A percentile compares a stretch with the other conserved stretches of the same genome.
Conservation (phyloP, 2,113 vertebrate genomes). For the Zosterops japonicus region DNA sequence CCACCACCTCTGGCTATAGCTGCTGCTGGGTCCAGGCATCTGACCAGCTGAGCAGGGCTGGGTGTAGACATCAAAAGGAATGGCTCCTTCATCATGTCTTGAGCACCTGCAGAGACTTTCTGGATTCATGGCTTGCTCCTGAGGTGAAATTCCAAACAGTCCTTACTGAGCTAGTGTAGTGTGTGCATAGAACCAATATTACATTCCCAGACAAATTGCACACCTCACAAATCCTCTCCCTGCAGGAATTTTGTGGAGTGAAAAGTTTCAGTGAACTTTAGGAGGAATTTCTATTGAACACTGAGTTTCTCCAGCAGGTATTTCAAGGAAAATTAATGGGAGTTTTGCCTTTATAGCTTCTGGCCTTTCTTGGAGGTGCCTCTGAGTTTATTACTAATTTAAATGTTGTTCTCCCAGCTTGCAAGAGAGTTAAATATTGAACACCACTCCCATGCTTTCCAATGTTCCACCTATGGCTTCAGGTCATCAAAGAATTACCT, state of each 20-base stretch:
- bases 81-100: background rate
- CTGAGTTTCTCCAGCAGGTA: background rate
- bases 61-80: background rate
- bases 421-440: slow-evolving; percentile 32
- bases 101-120: background rate
- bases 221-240: background rate
- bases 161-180: background rate
- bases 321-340: slow-evolving; percentile 12
- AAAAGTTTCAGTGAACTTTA: slow-evolving; percentile 3
- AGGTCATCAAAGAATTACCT: background rate
- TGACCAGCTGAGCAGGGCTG: background rate
- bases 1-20: background rate
- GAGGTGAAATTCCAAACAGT: background rate
- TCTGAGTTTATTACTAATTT: slow-evolving; percentile 46
- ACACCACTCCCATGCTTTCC: background rate
- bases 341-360: slow-evolving; percentile 8
- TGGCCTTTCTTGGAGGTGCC: slow-evolving; percentile 11
- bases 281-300: background rate
- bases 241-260: background rate
- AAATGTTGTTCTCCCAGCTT: slow-evolving; percentile 25
- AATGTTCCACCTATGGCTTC: background rate
- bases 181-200: background rate
- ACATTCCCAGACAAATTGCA: background rate
- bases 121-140: background rate
- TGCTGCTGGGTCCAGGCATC: background rate